Percentiles rank a stretch among this genome's conserved stretches.
Evolutionary conservation across 1,140 invertebrate genomes (phyloP).

Genomic region (Hermetia illucens): DNA sequence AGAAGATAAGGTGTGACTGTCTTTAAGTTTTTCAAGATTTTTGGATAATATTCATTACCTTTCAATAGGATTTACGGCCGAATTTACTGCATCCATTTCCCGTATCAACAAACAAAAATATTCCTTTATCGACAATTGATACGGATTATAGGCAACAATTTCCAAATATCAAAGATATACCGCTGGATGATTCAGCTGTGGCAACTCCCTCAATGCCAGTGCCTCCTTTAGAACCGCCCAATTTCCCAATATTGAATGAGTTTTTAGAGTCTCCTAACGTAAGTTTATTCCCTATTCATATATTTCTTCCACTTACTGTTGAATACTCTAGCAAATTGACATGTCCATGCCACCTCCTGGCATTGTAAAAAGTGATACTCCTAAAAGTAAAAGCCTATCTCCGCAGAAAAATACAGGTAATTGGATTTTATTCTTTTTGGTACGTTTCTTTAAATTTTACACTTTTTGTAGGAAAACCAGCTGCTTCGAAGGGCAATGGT

Average conservation of each 20-base stretch:
- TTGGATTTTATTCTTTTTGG: conserved; percentile 11
- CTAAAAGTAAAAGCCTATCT: background rate
- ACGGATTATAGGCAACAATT: background rate
- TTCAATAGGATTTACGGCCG: background rate
- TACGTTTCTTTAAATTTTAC: background rate
- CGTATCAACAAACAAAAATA: conserved; percentile 30
- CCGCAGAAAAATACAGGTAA: conserved; percentile 3
- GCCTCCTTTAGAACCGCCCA: background rate
- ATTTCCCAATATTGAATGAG: background rate
- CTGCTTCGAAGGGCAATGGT: conserved; percentile 23
- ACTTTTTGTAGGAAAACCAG: conserved; percentile 10
- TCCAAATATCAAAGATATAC: background rate
- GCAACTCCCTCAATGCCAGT: background rate
- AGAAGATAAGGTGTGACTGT: conserved; percentile 13
- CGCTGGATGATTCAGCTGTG: too few relatives aligned
- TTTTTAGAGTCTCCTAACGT: background rate
- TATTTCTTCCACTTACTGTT: background rate
- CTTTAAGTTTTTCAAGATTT: background rate
- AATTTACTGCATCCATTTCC: background rate
- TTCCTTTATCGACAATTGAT: conserved; percentile 15
- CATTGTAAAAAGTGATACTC: conserved; percentile 1
- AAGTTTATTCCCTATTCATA: background rate
- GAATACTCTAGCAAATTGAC: background rate
- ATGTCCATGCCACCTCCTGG: background rate
- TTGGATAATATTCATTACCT: background rate